A percentile compares a stretch with the other conserved stretches of the same genome.
These are phyloP conservation scores for Lysiphlebus fabarum DNA, from an alignment of 1,140 invertebrate genomes.

Conservation along the genomic window DNA sequence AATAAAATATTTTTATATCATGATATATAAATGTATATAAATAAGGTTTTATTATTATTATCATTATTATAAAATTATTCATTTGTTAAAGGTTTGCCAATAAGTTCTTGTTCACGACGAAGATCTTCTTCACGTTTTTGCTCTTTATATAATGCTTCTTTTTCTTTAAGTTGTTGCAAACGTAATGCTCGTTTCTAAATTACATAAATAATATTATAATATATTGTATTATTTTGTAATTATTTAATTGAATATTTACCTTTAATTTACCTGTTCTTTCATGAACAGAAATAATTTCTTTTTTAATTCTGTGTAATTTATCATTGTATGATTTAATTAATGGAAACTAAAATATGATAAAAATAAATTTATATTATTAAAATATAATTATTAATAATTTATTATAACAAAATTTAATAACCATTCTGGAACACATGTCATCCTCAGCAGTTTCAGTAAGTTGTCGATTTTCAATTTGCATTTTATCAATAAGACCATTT, in stretches of 20 bases:
- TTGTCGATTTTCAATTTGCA: conserved; percentile 49
- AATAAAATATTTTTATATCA: too few relatives aligned
- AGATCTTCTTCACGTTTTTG: conserved; percentile 44
- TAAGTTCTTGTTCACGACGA: conserved; percentile 42
- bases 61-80: too few relatives aligned
- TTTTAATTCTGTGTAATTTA: conserved; percentile 46
- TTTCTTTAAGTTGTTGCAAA: conserved; percentile 49
- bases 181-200: conserved; percentile 46
- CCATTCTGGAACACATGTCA: conserved; percentile 42
- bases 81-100: conserved; percentile 33
- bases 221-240: not conserved
- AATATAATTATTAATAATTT: conserved; percentile 14
- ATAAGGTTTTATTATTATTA: too few relatives aligned
- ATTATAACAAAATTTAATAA: conserved; percentile 31
- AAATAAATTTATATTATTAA: not conserved
- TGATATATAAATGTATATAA: too few relatives aligned
- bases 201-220: conserved; percentile 9
- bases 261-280: conserved; percentile 48
- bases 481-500: conserved; percentile 40
- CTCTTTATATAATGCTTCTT: conserved; percentile 43
- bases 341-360: conserved; percentile 31
- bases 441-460: conserved; percentile 42
- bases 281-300: conserved; percentile 46
- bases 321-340: conserved; percentile 44
- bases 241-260: conserved; percentile 29